A percentile compares a stretch with the other conserved stretches of the same genome.
Evolutionary conservation across 1,140 invertebrate species (phyloP).

Genomic region (Zelostemma sp.): DNA sequence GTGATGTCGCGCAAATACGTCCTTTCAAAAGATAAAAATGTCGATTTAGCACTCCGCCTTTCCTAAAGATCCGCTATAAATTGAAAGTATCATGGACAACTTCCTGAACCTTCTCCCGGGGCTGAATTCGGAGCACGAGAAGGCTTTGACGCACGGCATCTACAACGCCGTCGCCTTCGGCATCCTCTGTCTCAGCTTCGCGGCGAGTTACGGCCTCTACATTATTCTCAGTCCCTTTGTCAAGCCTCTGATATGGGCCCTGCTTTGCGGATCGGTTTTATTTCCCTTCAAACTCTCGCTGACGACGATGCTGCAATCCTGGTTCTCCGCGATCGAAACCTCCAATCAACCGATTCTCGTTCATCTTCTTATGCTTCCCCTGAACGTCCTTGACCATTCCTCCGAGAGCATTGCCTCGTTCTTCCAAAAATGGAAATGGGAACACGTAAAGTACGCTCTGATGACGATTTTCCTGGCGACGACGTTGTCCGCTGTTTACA

Average conservation of each 20-base stretch:
- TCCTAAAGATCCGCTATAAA: too few species aligned
- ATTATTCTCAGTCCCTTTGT: conserved; percentile 91
- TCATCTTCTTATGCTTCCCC: conserved; percentile 80
- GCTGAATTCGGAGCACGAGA: conserved; percentile 73
- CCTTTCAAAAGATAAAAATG: too few species aligned
- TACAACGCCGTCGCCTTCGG: conserved; percentile 87
- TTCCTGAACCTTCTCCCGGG: conserved; percentile 62
- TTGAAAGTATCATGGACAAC: conserved; percentile 58
- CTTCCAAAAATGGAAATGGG: conserved; percentile 64
- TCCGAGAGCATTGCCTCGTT: conserved; percentile 80
- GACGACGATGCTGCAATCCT: conserved; percentile 77
- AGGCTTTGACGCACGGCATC: conserved; percentile 88
- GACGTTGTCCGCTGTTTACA: conserved; percentile 60
- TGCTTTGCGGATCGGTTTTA: conserved; percentile 90
- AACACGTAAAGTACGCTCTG: conserved; percentile 73
- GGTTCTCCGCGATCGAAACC: conserved; percentile 77
- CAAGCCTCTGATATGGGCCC: conserved; percentile 92
- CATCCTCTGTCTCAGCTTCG: conserved; percentile 76
- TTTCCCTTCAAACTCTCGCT: conserved; percentile 89
- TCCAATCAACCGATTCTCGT: conserved; percentile 75
- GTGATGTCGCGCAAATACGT: too few species aligned
- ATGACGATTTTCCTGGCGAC: conserved; percentile 49
- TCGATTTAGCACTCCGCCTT: too few species aligned
- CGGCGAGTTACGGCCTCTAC: conserved; percentile 84
- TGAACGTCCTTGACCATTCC: conserved; percentile 78